A percentile compares a stretch with the other conserved stretches of the same genome.
Conservation (phyloP, 1,140 invertebrate genomes). For the Gonatopus flavifemur region DNA sequence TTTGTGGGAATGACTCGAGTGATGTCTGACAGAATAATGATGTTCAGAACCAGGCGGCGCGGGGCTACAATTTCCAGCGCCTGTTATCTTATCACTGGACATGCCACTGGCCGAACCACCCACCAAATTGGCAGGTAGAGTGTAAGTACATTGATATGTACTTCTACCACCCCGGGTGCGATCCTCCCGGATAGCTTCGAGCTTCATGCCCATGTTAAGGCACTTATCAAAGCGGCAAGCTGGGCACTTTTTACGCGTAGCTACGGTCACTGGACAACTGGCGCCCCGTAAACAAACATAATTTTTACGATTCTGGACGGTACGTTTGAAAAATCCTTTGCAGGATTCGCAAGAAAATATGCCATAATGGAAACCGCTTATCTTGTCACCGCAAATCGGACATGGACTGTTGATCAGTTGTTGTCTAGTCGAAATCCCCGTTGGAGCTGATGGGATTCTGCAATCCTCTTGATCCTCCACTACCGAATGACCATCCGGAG, state of each 20-base stretch:
- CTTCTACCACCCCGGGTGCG: conserved; percentile 91
- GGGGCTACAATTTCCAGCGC: conserved; percentile 48
- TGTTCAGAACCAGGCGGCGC: conserved; percentile 50
- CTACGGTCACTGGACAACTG: conserved; percentile 87
- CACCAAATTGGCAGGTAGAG: conserved; percentile 71
- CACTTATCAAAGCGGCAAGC: conserved; percentile 98
- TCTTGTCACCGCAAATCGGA: conserved; percentile 93
- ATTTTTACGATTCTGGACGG: conserved; percentile 96
- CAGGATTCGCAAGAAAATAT: conserved; percentile 97
- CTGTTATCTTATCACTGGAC: conserved; percentile 42
- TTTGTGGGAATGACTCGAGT: conserved; percentile 55
- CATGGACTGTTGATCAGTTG: conserved; percentile 83
- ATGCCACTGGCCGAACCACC: conserved; percentile 54
- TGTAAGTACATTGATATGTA: conserved; percentile 92
- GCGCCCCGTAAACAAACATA: conserved; percentile 92
- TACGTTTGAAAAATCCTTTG: conserved; percentile 98
- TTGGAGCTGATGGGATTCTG: conserved; percentile 61
- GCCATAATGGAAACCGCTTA: conserved; percentile 93
- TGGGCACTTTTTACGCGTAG: conserved; percentile 94
- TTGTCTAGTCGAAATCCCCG: conserved; percentile 79
- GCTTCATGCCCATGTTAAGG: conserved; percentile 93
- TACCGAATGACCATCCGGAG: conserved; percentile 36
- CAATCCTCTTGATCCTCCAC: conserved; percentile 54
- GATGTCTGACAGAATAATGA: conserved; percentile 47
- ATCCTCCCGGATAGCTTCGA: conserved; percentile 95